Evolutionary conservation across 2,113 vertebrate species (phyloP).

Genomic region (Gracilinanus agilis): DNA sequence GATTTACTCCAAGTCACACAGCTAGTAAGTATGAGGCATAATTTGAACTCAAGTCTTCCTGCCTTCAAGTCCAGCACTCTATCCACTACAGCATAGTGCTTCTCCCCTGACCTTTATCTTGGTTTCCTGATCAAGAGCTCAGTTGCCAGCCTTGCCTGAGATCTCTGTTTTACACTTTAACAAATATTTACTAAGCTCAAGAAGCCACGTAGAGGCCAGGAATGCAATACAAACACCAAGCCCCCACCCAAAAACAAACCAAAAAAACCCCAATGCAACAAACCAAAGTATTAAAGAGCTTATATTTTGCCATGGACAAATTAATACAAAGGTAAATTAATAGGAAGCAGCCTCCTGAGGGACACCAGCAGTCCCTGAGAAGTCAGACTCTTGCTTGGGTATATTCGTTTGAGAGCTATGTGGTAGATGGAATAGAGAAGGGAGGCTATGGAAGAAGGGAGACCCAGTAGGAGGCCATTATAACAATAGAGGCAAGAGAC

Average conservation of each 20-base stretch:
- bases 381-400: not conserved
- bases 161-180: not conserved
- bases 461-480: not conserved
- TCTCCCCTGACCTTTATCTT: not conserved
- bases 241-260: no score
- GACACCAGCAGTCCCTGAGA: not conserved
- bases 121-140: not conserved
- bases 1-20: not conserved
- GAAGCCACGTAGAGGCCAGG: not conserved
- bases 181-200: slow-evolving; percentile 2
- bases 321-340: not conserved
- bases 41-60: not conserved
- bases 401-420: not conserved
- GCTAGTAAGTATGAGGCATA: not conserved
- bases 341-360: not conserved
- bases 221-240: not conserved
- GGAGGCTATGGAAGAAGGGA: not conserved
- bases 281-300: not conserved
- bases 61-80: not conserved
- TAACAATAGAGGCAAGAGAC: not conserved
- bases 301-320: not conserved
- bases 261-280: not conserved
- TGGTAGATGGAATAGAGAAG: not conserved
- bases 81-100: not conserved
- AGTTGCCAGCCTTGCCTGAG: not conserved